Percentiles rank a stretch among this genome's conserved stretches.
phyloP scores from a whole-genome alignment of 2,888 invertebrate species.

The Parnassius mnemosyne region DNA sequence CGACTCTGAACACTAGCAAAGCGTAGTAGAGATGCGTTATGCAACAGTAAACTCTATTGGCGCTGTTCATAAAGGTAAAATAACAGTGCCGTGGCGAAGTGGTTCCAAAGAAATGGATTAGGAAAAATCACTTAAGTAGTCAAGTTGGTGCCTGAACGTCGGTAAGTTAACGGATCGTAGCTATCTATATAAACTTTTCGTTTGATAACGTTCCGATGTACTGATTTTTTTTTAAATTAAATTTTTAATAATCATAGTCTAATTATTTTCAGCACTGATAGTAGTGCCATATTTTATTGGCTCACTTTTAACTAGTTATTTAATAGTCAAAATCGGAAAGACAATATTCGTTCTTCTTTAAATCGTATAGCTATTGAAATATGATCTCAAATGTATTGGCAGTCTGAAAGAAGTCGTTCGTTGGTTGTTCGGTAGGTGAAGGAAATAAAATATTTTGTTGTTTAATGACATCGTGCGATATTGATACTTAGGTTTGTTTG shows the following conservation, averaged over 20 bases:
- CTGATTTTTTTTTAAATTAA: conserved; percentile 71
- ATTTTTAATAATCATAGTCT: conserved; percentile 52
- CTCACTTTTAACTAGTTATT: conserved; percentile 62
- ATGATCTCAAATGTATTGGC: conserved; percentile 73
- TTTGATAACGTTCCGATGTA: conserved; percentile 73
- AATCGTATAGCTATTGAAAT: conserved; percentile 58
- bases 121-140: conserved; percentile 68
- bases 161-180: conserved; percentile 52
- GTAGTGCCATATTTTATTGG: conserved; percentile 78
- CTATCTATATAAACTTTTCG: conserved; percentile 49
- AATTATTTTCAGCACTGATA: conserved; percentile 73
- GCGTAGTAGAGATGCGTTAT: conserved; percentile 4
- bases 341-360: conserved; percentile 55
- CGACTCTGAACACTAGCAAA: conserved; percentile 2
- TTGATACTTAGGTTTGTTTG: conserved; percentile 7
- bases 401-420: conserved; percentile 30
- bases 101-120: conserved; percentile 59
- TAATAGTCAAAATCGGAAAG: conserved; percentile 72
- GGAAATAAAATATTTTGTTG: conserved; percentile 9
- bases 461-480: conserved; percentile 1
- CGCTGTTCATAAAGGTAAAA: conserved; percentile 7
- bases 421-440: conserved; percentile 12
- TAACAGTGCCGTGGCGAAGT: conserved; percentile 37
- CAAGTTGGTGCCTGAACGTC: conserved; percentile 76
- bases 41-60: conserved; percentile 18